phyloP scores from a whole-genome alignment of 2,113 vertebrate genomes.

The Anser brachyrhynchus region DNA sequence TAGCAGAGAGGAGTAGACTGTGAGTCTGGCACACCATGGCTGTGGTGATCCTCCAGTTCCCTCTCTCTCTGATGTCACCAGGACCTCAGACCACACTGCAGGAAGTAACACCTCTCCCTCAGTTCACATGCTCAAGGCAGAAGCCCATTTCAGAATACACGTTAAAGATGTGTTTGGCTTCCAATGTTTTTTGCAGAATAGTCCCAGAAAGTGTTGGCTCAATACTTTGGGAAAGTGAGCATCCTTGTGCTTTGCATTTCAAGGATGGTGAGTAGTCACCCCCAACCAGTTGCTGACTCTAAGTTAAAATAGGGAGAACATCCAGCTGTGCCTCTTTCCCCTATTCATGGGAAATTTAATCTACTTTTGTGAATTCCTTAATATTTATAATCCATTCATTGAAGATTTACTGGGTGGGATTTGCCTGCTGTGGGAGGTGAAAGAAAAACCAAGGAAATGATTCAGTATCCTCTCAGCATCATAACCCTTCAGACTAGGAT shows the following conservation, averaged over 20 bases:
- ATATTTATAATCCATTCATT: constrained; percentile 46
- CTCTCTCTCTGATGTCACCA: neutral
- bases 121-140: neutral
- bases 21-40: neutral
- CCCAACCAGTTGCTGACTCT: neutral
- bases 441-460: constrained; percentile 38
- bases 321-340: neutral
- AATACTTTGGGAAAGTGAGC: neutral
- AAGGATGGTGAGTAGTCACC: neutral
- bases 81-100: no score
- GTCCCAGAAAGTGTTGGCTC: neutral
- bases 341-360: neutral
- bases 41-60: neutral
- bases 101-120: neutral
- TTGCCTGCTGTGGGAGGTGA: constrained; percentile 47
- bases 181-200: neutral
- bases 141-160: neutral
- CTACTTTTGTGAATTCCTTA: constrained; percentile 3
- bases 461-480: constrained; percentile 39
- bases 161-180: neutral
- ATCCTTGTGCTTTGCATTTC: neutral
- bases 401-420: constrained; percentile 26
- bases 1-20: neutral
- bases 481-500: constrained; percentile 49
- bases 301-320: neutral